Evolutionary conservation across 2,888 invertebrate genomes (phyloP).

Genomic region (Pocota personata): DNA sequence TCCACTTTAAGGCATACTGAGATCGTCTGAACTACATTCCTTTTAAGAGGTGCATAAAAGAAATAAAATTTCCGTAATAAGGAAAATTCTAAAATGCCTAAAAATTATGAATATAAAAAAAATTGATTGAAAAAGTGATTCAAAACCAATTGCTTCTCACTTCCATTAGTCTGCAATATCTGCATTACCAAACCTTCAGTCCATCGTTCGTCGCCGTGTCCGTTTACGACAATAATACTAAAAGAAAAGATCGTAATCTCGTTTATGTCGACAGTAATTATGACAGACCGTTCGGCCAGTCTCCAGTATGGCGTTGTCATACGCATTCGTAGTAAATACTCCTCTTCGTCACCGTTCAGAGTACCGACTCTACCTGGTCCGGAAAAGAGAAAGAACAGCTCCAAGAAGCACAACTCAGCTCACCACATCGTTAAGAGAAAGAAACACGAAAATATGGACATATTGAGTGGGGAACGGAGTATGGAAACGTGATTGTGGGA

Average conservation of each 20-base stretch:
- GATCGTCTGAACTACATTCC: not conserved
- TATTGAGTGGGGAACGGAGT: not conserved
- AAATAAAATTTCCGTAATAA: not conserved
- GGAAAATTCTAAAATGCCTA: not conserved
- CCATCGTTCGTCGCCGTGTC: not conserved
- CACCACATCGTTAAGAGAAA: constrained; percentile 47
- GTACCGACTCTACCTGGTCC: constrained; percentile 2
- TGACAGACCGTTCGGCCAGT: constrained; percentile 39
- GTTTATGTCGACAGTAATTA: constrained; percentile 54
- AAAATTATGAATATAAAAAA: not conserved
- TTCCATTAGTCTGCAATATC: not conserved
- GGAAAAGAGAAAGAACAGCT: constrained; percentile 61
- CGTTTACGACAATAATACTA: constrained; percentile 1
- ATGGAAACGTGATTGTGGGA: constrained; percentile 14
- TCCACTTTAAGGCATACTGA: no score
- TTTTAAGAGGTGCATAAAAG: not conserved
- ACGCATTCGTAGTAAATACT: constrained; percentile 32
- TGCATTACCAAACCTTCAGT: not conserved
- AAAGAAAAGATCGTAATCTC: constrained; percentile 36
- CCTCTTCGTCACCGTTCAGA: constrained; percentile 21
- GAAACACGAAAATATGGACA: constrained; percentile 23
- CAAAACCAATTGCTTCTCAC: constrained; percentile 1
- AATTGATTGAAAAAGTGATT: not conserved
- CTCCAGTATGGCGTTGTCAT: not conserved
- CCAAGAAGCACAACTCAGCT: constrained; percentile 30